phyloP scores from a whole-genome alignment of 2,113 vertebrate species.

The Macroglossus sobrinus region DNA sequence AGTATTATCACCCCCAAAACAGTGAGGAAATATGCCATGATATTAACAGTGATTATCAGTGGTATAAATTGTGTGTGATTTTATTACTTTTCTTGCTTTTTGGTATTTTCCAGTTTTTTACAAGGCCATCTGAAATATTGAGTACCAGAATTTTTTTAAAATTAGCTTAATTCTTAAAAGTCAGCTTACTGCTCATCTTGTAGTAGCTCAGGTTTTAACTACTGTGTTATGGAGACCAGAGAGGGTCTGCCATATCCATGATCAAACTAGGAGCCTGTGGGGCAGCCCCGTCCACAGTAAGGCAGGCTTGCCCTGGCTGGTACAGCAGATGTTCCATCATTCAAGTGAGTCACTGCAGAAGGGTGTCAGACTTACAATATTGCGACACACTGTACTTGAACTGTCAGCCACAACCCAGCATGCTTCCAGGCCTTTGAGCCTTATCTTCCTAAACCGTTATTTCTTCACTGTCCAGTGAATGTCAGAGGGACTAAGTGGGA shows the following conservation, averaged over 20 bases:
- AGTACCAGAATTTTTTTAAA: not conserved
- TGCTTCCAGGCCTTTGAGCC: slow-evolving; percentile 48
- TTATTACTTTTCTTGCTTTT: not conserved
- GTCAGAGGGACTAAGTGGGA: not conserved
- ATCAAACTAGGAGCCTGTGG: not conserved
- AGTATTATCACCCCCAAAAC: not conserved
- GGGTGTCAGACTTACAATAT: slow-evolving; percentile 42
- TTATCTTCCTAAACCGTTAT: slow-evolving; percentile 60
- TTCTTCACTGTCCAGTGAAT: slow-evolving; percentile 28
- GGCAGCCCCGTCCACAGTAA: not conserved
- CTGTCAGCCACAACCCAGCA: slow-evolving; percentile 24
- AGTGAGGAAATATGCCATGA: not conserved
- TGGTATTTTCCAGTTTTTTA: not conserved
- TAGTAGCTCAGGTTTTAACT: not conserved
- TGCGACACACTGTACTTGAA: slow-evolving; percentile 52
- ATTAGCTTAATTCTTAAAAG: not conserved
- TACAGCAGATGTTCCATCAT: not conserved
- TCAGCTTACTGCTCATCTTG: not conserved
- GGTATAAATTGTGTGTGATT: not conserved
- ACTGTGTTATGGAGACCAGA: not conserved
- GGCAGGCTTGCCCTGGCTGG: not conserved
- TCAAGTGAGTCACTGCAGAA: slow-evolving; percentile 51
- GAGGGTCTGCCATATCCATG: not conserved
- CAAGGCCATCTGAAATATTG: not conserved
- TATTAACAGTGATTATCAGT: not conserved